Conservation (phyloP, 2,797 vertebrate species). For the Rhodeus uyekii region DNA sequence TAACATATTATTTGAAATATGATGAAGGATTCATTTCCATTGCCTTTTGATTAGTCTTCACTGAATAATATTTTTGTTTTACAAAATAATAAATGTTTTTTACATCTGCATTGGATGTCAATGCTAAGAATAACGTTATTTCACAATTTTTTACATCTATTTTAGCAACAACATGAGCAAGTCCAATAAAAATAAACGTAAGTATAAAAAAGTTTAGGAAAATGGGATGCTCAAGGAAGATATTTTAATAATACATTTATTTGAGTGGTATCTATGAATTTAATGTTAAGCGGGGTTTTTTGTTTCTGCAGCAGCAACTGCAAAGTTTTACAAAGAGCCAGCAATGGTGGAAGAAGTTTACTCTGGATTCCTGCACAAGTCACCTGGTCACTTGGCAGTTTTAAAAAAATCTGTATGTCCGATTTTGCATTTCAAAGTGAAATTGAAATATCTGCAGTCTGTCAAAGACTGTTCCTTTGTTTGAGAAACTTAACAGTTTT, state of each 20-base stretch:
- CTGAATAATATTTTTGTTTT: neutral
- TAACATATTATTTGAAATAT: neutral
- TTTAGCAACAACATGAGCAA: neutral
- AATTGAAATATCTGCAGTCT: neutral
- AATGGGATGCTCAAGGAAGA: neutral
- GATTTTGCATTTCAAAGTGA: neutral
- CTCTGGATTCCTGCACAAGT: slow-evolving; percentile 35
- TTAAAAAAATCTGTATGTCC: neutral
- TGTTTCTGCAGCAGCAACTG: neutral
- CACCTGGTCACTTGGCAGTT: neutral
- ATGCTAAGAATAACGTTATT: neutral
- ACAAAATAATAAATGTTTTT: neutral
- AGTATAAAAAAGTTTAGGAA: neutral
- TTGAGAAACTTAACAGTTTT: neutral
- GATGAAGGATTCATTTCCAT: neutral
- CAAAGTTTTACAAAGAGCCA: slow-evolving; percentile 9
- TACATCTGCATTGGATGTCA: neutral
- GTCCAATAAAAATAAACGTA: slow-evolving; percentile 16
- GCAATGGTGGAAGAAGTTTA: neutral
- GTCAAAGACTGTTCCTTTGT: neutral
- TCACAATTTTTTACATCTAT: neutral
- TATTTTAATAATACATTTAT: neutral
- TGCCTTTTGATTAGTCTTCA: neutral
- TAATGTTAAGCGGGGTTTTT: neutral
- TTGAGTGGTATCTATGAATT: neutral